Base-by-base conservation (phyloP, 2,113 vertebrate species). In the Polypterus senegalus region DNA sequence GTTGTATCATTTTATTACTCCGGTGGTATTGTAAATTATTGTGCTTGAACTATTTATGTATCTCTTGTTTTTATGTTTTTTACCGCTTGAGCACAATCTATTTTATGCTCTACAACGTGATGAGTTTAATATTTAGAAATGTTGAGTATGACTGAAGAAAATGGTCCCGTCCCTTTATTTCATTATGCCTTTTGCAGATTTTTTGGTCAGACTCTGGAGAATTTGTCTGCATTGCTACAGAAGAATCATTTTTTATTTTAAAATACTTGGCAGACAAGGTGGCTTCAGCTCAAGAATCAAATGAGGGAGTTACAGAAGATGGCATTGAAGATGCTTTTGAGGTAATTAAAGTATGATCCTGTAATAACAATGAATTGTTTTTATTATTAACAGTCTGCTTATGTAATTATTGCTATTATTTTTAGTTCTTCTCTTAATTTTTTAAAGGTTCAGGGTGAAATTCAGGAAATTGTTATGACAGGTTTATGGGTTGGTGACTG, bases 171-270 rank as follows among this genome's bases (percentile, higher is more conserved):
- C n/a, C 56, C 8, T 43, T 9, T 7, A 4, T 62, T 6, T 47
- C 11, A 47, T n/a, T 47, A 68, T n/a, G n/a, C n/a, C 10, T 56
- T 27, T 49, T 75, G 10, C 75, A 99, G 96, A 98, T 99, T 75
- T 99, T 99, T 83, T 99, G 96, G 96, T 97, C 95, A 47, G 96
- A 99, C 74, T 99, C 96, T 7, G 96, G 96, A 62, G 96, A 99
- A 72, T 83, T 99, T n/a, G 94, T 97, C 63, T 97, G 95, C 75
- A 98, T 99, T 54, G 96, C 95, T 59, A 98, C 96, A 0, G 96
- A 99, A 61, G 96, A 99, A 69, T 98, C 95, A 6, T 99, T 99
- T 83, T 99, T 99, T 76, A 95, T 99, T 73, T 85, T 98, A 61
- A 92, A 93, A 65, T 99, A 99, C 58, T 65, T 97, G 61, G 85